Evolutionary conservation across 35 echinoderm and acorn worm genomes (phyloP), one percentile per base, ranked within the genome.

Genomic region (Chiridota heheva): DNA sequence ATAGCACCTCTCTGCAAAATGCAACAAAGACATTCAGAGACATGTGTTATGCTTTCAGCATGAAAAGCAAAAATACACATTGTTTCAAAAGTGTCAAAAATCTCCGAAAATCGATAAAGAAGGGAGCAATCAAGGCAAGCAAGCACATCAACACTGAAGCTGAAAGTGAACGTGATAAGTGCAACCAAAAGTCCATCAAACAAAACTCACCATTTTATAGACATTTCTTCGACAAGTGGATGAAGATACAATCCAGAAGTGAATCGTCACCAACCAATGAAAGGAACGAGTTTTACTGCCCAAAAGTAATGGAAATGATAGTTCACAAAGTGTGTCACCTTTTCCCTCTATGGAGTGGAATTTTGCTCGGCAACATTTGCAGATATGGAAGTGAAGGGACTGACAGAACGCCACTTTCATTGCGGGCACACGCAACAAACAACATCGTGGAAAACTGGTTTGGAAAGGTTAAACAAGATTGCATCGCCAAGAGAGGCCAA

Each of bases 271-370:
- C 0, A 5, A 76, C 40, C 72, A 47, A 63, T 26, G 49, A 40
- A 10, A 7, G 7, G 28, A 5, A 77, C 17, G 41, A 47, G 4
- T 60, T 18, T 8, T 25, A 56, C 26, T 30, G 38, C 15, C 25
- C 28, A 62, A 56, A 35, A 31, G 16, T 37, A 8, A 31, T 78
- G 20, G 1, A 3, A 33, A 7, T 35, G 20, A 1, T 35, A 33
- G 7, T 78, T n/a, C 20, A 56, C 10, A 18, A 37, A 4, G 56
- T 62, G 1, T 27, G 57, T 13, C 75, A 79, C 28, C 4, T 60
- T 13, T 79, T 29, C 34, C 75, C 75, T 24, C 20, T 79, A 22
- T 79, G 75, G 51, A 79, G 51, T 37, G 75, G 26, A 35, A 5
- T 78, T 18, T 57, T 78, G 22, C 38, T 78, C 0, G 75, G 55